Percentiles rank a stretch among this genome's conserved stretches.
Evolutionary conservation across 2,113 vertebrate species (phyloP).

Genomic region (Edolisoma coerulescens): DNA sequence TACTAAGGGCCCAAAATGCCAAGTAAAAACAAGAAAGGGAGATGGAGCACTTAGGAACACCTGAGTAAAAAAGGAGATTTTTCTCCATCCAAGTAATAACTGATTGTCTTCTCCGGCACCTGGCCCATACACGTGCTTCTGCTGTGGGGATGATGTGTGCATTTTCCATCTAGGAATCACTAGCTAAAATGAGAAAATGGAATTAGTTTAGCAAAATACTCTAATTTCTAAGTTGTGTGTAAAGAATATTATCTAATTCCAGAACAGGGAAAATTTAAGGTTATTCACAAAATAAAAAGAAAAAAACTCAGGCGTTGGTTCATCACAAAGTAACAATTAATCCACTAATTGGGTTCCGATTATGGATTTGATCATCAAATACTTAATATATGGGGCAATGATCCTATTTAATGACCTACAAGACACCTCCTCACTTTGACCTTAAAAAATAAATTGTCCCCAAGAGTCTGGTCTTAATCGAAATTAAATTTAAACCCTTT

Average conservation of each 20-base stretch:
- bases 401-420: not conserved
- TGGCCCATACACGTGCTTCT: rapidly evolving
- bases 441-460: not conserved
- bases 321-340: not conserved
- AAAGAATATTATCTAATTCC: not conserved
- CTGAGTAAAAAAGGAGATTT: not conserved
- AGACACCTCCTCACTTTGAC: not conserved
- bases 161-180: not conserved
- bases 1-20: not conserved
- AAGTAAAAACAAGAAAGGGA: not conserved
- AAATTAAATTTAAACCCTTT: not conserved
- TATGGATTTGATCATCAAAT: not conserved
- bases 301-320: not conserved
- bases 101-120: not conserved
- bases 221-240: not conserved
- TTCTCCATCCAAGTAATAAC: not conserved
- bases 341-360: not conserved
- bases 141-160: not conserved
- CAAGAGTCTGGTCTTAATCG: not conserved
- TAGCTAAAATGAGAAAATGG: not conserved
- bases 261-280: not conserved
- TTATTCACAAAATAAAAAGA: not conserved
- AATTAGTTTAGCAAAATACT: not conserved
- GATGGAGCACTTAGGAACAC: not conserved
- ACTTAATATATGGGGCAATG: not conserved